phyloP scores from a whole-genome alignment of 2,113 vertebrate genomes.

The Halichoeres trimaculatus region DNA sequence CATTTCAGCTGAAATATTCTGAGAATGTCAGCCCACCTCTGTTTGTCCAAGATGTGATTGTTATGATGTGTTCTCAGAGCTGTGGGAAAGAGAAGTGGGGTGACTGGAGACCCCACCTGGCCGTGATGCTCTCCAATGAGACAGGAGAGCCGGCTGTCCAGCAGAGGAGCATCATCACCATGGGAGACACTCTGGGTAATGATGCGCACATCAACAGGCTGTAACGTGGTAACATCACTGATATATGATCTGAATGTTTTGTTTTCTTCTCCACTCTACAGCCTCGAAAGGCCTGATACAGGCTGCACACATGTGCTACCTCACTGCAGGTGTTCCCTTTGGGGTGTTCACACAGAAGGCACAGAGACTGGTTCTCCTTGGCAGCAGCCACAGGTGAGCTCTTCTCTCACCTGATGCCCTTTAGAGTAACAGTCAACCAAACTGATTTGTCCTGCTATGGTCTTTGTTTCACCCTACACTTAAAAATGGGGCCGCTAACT shows the following conservation, averaged over 20 bases:
- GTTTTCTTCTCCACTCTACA: slow-evolving; percentile 58
- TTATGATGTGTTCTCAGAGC: slow-evolving; percentile 74
- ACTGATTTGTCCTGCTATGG: too few species aligned
- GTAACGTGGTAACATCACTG: background rate
- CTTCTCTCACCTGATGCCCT: too few species aligned
- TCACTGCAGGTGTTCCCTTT: slow-evolving; percentile 85
- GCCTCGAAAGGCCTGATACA: slow-evolving; percentile 87
- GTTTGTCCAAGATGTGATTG: background rate
- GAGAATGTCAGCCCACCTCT: background rate
- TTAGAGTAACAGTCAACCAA: too few species aligned
- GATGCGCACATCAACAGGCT: background rate
- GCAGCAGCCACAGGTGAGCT: slow-evolving; percentile 87
- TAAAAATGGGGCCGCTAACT: too few species aligned
- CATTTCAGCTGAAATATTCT: background rate
- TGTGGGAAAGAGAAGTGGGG: slow-evolving; percentile 88
- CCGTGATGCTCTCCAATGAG: slow-evolving; percentile 91
- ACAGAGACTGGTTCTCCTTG: slow-evolving; percentile 87
- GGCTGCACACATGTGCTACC: slow-evolving; percentile 93
- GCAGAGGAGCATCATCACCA: slow-evolving; percentile 83
- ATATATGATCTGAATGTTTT: slow-evolving; percentile 11
- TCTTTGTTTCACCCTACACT: too few species aligned
- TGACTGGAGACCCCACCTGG: slow-evolving; percentile 93
- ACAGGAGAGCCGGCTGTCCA: slow-evolving; percentile 80
- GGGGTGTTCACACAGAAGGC: slow-evolving; percentile 84
- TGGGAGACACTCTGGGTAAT: slow-evolving; percentile 92